Evolutionary conservation across 2,113 vertebrate genomes (phyloP).

Genomic region (Triplophysa tibetana): DNA sequence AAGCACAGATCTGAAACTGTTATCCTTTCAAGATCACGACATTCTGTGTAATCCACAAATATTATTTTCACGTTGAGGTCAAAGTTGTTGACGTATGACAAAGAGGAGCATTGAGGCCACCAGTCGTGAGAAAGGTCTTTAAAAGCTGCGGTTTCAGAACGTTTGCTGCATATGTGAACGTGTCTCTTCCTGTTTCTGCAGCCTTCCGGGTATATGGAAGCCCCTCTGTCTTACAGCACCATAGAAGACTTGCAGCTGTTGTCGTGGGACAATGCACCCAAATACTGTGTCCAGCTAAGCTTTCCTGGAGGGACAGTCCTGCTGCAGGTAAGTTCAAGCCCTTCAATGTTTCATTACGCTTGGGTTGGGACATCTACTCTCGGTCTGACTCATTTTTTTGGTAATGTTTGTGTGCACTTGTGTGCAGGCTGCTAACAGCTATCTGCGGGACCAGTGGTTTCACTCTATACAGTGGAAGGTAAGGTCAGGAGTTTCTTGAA

Average conservation of each 20-base stretch:
- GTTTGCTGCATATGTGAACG: conserved; percentile 31
- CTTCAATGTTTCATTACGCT: neutral
- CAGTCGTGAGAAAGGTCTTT: neutral
- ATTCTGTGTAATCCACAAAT: too few relatives aligned
- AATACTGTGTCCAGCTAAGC: conserved; percentile 99
- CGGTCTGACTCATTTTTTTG: conserved; percentile 8
- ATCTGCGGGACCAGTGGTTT: conserved; percentile 99
- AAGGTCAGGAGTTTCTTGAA: conserved; percentile 52
- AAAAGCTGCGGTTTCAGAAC: neutral
- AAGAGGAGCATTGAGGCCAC: neutral
- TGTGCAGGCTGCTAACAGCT: conserved; percentile 94
- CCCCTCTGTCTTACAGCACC: conserved; percentile 93
- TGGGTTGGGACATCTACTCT: neutral
- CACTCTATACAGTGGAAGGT: conserved; percentile 99
- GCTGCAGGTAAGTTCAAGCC: conserved; percentile 82
- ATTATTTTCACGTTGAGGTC: too few relatives aligned
- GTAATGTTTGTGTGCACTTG: conserved; percentile 47
- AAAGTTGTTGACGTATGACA: neutral
- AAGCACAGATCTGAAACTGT: too few relatives aligned
- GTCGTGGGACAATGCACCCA: conserved; percentile 98
- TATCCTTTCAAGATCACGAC: too few relatives aligned
- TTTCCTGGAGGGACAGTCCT: conserved; percentile 93
- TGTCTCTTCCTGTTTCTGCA: conserved; percentile 64
- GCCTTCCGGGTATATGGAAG: conserved; percentile 99
- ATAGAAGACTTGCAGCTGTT: conserved; percentile 98